Evolutionary conservation across 2,113 vertebrate species (phyloP).

Genomic region (Bagarius yarrelli): DNA sequence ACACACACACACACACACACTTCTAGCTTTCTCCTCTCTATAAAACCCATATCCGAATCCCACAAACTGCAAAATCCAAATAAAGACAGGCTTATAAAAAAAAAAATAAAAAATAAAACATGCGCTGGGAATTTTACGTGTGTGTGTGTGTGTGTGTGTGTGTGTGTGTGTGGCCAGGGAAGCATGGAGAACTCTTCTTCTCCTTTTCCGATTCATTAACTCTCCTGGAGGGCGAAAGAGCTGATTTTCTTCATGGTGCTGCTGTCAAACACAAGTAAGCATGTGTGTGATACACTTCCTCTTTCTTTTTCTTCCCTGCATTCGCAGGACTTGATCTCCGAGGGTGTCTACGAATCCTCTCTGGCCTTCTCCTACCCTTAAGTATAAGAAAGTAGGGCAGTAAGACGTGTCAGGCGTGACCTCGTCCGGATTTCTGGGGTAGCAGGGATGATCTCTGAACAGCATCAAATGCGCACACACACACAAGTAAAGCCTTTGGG

Average conservation of each 20-base stretch:
- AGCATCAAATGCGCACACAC: not conserved
- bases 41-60: not conserved
- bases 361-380: not conserved
- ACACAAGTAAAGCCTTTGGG: not conserved
- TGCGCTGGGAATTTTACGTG: slow-evolving; percentile 7
- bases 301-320: not conserved
- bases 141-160: slow-evolving; percentile 20
- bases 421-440: not conserved
- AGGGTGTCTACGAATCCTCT: slow-evolving; percentile 1
- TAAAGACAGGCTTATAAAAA: slow-evolving; percentile 8
- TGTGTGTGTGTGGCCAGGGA: slow-evolving; percentile 23
- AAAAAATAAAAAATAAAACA: not conserved
- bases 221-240: slow-evolving; percentile 40
- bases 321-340: not conserved
- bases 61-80: not conserved
- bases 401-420: slow-evolving; percentile 9
- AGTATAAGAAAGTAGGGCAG: slow-evolving; percentile 34
- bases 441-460: slow-evolving; percentile 17
- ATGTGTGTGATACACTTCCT: not conserved
- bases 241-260: slow-evolving; percentile 46
- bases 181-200: slow-evolving; percentile 33
- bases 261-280: slow-evolving; percentile 41
- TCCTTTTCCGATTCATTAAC: slow-evolving; percentile 53
- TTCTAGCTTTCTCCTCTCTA: not conserved
- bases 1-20: not conserved